Conservation (phyloP, 1,140 invertebrate species). For the Papilio polyxenes region DNA sequence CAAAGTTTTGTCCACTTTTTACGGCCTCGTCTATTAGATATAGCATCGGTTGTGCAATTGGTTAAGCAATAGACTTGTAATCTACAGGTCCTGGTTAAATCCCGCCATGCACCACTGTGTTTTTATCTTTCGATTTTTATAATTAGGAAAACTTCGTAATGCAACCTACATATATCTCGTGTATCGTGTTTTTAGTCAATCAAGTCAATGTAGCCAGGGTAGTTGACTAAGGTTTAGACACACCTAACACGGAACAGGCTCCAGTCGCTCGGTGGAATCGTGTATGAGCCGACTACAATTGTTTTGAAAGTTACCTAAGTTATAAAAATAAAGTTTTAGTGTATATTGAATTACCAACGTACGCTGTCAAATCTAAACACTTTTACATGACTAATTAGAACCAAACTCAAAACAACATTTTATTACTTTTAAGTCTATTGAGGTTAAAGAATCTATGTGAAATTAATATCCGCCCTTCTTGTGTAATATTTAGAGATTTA, state of each 20-base stretch:
- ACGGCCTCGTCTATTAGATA: background rate
- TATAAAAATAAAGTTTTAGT: background rate
- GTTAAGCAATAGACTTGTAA: too few relatives aligned
- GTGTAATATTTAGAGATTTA: background rate
- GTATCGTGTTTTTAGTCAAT: too few relatives aligned
- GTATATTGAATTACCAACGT: background rate
- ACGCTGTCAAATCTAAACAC: background rate
- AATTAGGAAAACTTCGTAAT: too few relatives aligned
- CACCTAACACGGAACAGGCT: too few relatives aligned
- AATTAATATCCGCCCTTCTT: background rate
- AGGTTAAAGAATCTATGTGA: background rate
- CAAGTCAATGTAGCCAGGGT: too few relatives aligned
- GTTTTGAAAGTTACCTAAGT: background rate
- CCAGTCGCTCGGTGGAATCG: too few relatives aligned
- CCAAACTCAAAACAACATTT: background rate
- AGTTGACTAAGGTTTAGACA: too few relatives aligned
- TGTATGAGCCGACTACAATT: background rate
- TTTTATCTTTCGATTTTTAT: too few relatives aligned
- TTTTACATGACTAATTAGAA: background rate
- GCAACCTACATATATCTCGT: too few relatives aligned
- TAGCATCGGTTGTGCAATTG: too few relatives aligned
- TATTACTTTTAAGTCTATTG: background rate
- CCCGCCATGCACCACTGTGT: background rate
- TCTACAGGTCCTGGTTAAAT: background rate
- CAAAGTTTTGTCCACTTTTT: background rate